These are phyloP conservation scores for Teleogryllus oceanicus DNA, from an alignment of 2,888 invertebrate species.

Conservation along the genomic window DNA sequence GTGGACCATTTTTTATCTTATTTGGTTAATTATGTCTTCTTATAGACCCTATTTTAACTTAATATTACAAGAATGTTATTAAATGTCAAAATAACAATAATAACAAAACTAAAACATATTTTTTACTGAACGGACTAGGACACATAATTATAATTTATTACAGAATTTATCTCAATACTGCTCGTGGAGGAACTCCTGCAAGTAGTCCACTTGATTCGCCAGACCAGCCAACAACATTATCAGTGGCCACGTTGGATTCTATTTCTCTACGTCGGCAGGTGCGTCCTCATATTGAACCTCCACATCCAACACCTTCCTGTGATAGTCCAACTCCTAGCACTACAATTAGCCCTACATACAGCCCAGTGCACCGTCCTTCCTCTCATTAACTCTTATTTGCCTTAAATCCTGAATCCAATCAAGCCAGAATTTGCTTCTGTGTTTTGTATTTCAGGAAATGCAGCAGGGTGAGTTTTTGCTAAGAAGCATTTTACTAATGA, in stretches of 20 bases:
- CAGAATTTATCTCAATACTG: conserved; percentile 80
- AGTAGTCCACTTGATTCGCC: conserved; percentile 80
- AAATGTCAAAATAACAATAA: too few relatives aligned
- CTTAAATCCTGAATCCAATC: too few relatives aligned
- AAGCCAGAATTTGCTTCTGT: too few relatives aligned
- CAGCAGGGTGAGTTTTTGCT: too few relatives aligned
- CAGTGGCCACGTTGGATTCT: conserved; percentile 61
- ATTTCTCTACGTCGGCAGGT: conserved; percentile 51
- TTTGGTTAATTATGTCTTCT: too few relatives aligned
- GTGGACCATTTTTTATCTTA: too few relatives aligned
- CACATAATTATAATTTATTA: conserved; percentile 41
- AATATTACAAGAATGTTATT: too few relatives aligned
- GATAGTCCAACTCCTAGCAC: conserved; percentile 6
- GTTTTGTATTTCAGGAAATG: too few relatives aligned
- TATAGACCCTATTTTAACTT: too few relatives aligned
- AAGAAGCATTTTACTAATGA: background rate
- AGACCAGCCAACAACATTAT: conserved; percentile 65
- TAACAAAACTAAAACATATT: background rate
- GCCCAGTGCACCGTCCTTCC: background rate
- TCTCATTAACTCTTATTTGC: background rate
- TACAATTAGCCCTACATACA: conserved; percentile 7
- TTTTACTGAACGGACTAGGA: background rate
- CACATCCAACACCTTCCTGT: background rate
- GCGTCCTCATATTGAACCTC: conserved; percentile 43
- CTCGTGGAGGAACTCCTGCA: conserved; percentile 67